These are phyloP conservation scores for Pristis pectinata DNA, from an alignment of 2,797 vertebrate species.

Conservation along the genomic window DNA sequence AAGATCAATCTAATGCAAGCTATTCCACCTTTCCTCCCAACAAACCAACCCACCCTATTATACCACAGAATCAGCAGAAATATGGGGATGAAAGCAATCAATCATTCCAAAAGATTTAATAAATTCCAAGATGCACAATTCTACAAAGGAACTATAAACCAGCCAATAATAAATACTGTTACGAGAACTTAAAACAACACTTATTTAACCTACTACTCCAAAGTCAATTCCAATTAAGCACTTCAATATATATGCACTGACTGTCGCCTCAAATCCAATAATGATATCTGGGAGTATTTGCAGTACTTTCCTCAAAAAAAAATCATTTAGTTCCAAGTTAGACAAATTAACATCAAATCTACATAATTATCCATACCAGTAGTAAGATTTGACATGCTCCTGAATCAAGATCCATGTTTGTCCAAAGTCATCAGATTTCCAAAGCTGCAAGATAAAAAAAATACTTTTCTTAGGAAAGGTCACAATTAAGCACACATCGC, in stretches of 20 bases:
- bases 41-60: not conserved
- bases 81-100: not conserved
- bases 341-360: not conserved
- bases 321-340: not conserved
- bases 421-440: conserved; percentile 96
- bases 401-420: conserved; percentile 97
- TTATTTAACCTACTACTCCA: not conserved
- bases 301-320: not conserved
- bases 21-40: not conserved
- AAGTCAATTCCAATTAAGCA: not conserved
- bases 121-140: conserved; percentile 7
- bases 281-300: too few species aligned
- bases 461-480: conserved; percentile 32
- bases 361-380: conserved; percentile 71
- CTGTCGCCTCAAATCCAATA: too few species aligned
- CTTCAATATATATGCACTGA: not conserved
- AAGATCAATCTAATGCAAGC: not conserved
- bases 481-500: not conserved
- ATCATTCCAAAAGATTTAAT: not conserved
- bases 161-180: not conserved
- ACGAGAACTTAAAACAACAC: not conserved
- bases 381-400: conserved; percentile 90
- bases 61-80: too few species aligned
- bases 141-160: not conserved
- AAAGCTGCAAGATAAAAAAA: conserved; percentile 67